A percentile compares a stretch with the other conserved stretches of the same genome.
Evolutionary conservation across 1,140 invertebrate species (phyloP).

Genomic region (Habropoda laboriosa): DNA sequence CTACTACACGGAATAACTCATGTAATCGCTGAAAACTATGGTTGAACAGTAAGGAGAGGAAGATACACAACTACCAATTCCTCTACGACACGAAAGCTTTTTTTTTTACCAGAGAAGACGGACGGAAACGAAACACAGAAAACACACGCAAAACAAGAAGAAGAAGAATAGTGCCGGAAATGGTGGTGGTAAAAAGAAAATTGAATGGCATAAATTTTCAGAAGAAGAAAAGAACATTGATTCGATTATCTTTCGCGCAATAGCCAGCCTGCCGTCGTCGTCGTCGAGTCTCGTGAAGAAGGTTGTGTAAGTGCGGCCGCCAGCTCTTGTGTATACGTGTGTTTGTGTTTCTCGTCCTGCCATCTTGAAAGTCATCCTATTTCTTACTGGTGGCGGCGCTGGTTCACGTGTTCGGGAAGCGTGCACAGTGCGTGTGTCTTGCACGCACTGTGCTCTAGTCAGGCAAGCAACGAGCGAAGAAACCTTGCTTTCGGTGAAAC

Average conservation of each 20-base stretch:
- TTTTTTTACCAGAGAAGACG: not conserved
- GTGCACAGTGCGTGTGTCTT: constrained; percentile 43
- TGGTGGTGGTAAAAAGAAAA: constrained; percentile 6
- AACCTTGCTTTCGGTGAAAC: not conserved
- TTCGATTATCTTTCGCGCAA: not conserved
- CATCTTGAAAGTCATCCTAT: constrained; percentile 45
- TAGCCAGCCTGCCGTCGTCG: not conserved
- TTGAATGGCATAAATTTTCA: not conserved
- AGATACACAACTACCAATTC: not conserved
- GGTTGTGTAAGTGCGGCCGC: too few relatives aligned
- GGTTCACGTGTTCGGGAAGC: constrained; percentile 40
- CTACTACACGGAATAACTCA: not conserved
- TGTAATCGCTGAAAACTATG: not conserved
- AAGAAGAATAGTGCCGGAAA: constrained; percentile 5
- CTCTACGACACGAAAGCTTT: not conserved
- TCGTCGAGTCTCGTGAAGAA: too few relatives aligned
- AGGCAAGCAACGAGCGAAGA: not conserved
- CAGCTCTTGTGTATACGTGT: too few relatives aligned
- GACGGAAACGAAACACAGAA: constrained; percentile 31
- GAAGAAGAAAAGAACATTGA: not conserved
- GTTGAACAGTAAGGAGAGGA: not conserved
- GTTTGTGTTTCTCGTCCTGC: constrained; percentile 26
- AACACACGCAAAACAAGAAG: not conserved
- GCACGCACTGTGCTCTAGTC: constrained; percentile 51
- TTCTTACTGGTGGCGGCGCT: constrained; percentile 20